These are phyloP conservation scores for Augochlora pura DNA, from an alignment of 1,140 invertebrate species.

Conservation along the genomic window DNA sequence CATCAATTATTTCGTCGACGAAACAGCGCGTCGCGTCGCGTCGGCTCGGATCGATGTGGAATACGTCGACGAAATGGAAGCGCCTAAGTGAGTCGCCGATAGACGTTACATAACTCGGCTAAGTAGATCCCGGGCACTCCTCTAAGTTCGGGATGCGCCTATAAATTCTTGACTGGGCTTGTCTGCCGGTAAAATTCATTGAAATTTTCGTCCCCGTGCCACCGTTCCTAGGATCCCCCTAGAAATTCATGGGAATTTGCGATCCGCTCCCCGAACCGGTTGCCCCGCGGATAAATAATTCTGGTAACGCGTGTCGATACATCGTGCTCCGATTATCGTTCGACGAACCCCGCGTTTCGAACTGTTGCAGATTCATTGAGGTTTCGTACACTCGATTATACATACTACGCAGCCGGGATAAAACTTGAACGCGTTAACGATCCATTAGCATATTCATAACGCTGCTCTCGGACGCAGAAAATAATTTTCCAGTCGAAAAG, in stretches of 20 bases:
- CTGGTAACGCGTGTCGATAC: no score
- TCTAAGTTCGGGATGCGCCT: neutral
- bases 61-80: slow-evolving; percentile 13
- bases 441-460: no score
- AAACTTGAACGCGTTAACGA: no score
- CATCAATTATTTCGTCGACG: slow-evolving; percentile 54
- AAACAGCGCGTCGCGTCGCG: neutral
- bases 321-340: no score
- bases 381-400: no score
- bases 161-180: slow-evolving; percentile 11
- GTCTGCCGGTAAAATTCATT: slow-evolving; percentile 3
- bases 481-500: no score
- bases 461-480: no score
- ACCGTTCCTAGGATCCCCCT: no score
- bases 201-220: neutral
- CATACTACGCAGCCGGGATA: no score
- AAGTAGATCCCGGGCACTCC: neutral
- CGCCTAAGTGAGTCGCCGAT: slow-evolving; percentile 8
- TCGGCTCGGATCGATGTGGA: slow-evolving; percentile 22
- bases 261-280: neutral
- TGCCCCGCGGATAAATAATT: no score
- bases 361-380: no score
- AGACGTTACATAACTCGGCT: slow-evolving; percentile 14
- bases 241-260: neutral
- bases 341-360: no score